These are phyloP conservation scores for Fissipunctia ypsillon DNA, from an alignment of 2,888 invertebrate species.

Conservation along the genomic window DNA sequence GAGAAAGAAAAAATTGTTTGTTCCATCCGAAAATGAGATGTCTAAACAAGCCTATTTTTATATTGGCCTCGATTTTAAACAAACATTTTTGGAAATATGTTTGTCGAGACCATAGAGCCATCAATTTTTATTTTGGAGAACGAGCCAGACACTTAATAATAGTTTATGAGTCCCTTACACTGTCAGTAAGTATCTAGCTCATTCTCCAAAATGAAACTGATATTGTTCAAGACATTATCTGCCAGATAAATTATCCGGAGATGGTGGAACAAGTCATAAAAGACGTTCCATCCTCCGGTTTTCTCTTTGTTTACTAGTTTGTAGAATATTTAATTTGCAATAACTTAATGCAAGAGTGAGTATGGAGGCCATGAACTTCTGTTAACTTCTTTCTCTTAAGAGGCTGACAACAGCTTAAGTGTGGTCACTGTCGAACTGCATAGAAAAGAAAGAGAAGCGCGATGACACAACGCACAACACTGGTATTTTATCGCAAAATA, in stretches of 20 bases:
- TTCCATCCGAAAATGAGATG: neutral
- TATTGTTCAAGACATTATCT: neutral
- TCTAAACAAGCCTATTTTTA: neutral
- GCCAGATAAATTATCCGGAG: neutral
- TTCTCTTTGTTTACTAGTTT: slow-evolving; percentile 18
- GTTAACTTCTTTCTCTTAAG: slow-evolving; percentile 12
- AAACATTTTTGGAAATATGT: neutral
- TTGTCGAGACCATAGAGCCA: neutral
- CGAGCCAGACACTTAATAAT: too few relatives aligned
- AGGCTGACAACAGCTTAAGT: too few relatives aligned
- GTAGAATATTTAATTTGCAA: slow-evolving; percentile 24
- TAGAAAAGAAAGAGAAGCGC: too few relatives aligned
- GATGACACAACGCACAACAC: too few relatives aligned
- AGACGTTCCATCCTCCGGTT: neutral
- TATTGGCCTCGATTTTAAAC: neutral
- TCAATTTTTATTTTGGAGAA: neutral
- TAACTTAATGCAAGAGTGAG: slow-evolving; percentile 27
- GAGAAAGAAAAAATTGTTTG: too few relatives aligned
- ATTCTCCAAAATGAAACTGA: too few relatives aligned
- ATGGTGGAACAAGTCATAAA: neutral
- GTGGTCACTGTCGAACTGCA: too few relatives aligned
- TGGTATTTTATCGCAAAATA: too few relatives aligned
- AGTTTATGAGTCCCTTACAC: rapidly evolving
- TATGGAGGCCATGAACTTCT: slow-evolving; percentile 31
- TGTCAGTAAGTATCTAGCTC: neutral